phyloP scores from a whole-genome alignment of 2,113 vertebrate species.

The Crotalus viridis region DNA sequence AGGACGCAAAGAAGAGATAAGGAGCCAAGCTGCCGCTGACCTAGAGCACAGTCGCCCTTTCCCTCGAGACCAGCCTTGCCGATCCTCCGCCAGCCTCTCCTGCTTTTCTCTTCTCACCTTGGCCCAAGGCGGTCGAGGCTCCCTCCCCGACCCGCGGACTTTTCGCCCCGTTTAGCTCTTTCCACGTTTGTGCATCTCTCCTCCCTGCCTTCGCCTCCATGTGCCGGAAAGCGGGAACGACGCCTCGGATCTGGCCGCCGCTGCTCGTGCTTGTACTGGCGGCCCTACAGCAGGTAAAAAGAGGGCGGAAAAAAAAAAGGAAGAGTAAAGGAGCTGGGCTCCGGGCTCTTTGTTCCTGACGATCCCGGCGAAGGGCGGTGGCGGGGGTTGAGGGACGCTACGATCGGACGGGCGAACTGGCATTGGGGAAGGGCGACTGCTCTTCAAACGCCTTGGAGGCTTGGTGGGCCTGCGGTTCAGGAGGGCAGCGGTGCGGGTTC shows the following conservation, averaged over 20 bases:
- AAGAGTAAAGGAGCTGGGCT: conserved; percentile 35
- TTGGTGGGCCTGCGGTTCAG: conserved; percentile 1
- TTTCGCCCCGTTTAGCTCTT: conserved; percentile 26
- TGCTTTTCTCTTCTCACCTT: conserved; percentile 26
- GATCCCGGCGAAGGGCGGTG: conserved; percentile 39
- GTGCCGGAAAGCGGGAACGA: conserved; percentile 72
- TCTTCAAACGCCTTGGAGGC: background rate
- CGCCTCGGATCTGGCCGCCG: conserved; percentile 73
- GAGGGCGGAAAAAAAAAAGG: background rate
- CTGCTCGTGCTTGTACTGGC: conserved; percentile 69
- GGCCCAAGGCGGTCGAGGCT: background rate
- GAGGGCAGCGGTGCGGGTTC: background rate
- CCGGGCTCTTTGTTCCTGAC: conserved; percentile 74
- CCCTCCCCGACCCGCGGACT: conserved; percentile 33
- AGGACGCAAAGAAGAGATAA: conserved; percentile 39
- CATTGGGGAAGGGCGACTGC: no score
- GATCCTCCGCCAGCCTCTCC: conserved; percentile 1
- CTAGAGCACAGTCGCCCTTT: conserved; percentile 45
- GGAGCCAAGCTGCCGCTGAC: conserved; percentile 30
- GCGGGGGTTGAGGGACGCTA: background rate
- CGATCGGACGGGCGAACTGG: background rate
- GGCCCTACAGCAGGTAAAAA: conserved; percentile 72
- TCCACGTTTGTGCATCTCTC: conserved; percentile 59
- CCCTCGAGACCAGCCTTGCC: conserved; percentile 17
- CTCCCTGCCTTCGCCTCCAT: conserved; percentile 73